These are phyloP conservation scores for Latrodectus geometricus DNA, from an alignment of 1,140 invertebrate genomes.

Conservation along the genomic window DNA sequence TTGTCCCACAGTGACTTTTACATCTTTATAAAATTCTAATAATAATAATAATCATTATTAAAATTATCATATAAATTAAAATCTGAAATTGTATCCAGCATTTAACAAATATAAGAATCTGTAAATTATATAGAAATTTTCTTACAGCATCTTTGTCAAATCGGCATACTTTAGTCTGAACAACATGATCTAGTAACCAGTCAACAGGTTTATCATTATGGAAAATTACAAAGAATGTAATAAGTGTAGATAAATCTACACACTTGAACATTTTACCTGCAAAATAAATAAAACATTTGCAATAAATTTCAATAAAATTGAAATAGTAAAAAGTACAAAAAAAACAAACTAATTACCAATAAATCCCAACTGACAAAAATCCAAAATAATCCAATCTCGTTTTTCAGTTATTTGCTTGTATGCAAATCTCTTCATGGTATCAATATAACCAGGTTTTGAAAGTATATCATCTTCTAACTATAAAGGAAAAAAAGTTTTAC, in stretches of 20 bases:
- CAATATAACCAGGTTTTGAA: slow-evolving; percentile 84
- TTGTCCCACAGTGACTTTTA: too few species aligned
- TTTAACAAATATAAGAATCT: not conserved
- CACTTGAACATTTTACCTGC: slow-evolving; percentile 93
- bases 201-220: slow-evolving; percentile 97
- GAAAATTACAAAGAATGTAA: slow-evolving; percentile 95
- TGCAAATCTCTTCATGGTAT: slow-evolving; percentile 89
- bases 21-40: too few species aligned
- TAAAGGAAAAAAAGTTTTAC: not conserved
- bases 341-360: slow-evolving; percentile 75
- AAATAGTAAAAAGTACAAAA: not conserved
- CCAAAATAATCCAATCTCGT: slow-evolving; percentile 90
- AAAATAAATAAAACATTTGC: slow-evolving; percentile 66
- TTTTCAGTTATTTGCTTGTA: slow-evolving; percentile 78
- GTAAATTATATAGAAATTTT: not conserved
- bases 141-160: slow-evolving; percentile 84
- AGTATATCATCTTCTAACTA: slow-evolving; percentile 96
- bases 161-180: slow-evolving; percentile 90
- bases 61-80: not conserved
- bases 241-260: slow-evolving; percentile 86
- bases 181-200: slow-evolving; percentile 92
- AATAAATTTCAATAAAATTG: not conserved
- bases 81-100: not conserved
- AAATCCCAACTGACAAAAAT: slow-evolving; percentile 94
- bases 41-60: slow-evolving; percentile 18